Base-by-base conservation (phyloP, 2,888 invertebrate genomes). In the Tenthredo distinguenda region DNA sequence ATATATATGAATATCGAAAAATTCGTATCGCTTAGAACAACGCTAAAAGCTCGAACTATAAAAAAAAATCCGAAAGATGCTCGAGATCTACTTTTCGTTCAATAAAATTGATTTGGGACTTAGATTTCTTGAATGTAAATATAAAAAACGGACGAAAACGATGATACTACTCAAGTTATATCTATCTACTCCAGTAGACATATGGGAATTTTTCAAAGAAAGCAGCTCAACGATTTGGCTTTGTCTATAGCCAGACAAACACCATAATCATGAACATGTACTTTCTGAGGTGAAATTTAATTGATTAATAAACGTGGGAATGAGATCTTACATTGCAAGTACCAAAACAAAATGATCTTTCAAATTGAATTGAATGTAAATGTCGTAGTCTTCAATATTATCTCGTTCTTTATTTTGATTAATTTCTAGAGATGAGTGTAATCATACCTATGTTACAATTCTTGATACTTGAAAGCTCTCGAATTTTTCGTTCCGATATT, bases 161-260 rank as follows among this genome's bases (percentile, higher is more conserved):
- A 62, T 58, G n/a, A 62, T 58, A n/a, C 18, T 79, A 40, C 18
- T 76, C n/a, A 47, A 55, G 26, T 47, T 12, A 12, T 31, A 62
- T 81, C 21, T 81, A 55, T 47, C 5, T 76, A 21, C 40, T 26
- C 26, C 21, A 12, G 34, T 77, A 77, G 55, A 50, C 6, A 21
- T 55, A 77, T 34, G 34, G n/a, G 18, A 55, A 37, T 34, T 55
- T 50, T 37, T 50, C 26, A 40, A 62, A 15, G 47, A 62, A 21
- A 10, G 21, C 21, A 62, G 58, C 26, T 81, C 58, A 34, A 81
- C 34, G 79, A 81, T 81, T 81, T 81, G 18, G 79, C 79, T 81
- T 81, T 40, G 62, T 81, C 79, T 81, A 37, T 62, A 37, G 12
- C 62, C 79, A 81, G 79, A 81, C 21, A 31, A 81, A 81, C n/a